Evolutionary conservation across 2,888 invertebrate genomes (phyloP).

Genomic region (Cataglyphis cursor): DNA sequence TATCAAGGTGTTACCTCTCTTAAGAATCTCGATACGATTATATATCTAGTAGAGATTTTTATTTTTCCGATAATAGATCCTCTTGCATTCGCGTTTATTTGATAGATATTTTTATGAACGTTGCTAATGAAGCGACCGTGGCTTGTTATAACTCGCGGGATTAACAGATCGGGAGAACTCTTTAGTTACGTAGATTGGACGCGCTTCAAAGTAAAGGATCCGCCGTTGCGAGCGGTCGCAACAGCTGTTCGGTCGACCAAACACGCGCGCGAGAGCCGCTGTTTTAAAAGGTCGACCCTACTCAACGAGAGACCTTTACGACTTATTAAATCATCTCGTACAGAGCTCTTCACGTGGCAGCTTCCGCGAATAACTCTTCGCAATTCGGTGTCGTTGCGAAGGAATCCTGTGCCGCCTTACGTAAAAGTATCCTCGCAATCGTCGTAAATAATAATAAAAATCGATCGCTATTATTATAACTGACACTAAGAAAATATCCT

Average conservation of each 20-base stretch:
- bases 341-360: slow-evolving; percentile 18
- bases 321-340: slow-evolving; percentile 82
- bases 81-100: neutral
- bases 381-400: neutral
- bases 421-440: neutral
- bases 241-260: slow-evolving; percentile 72
- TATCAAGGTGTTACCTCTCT: neutral
- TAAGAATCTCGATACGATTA: neutral
- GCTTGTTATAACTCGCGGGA: slow-evolving; percentile 18
- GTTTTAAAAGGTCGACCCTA: slow-evolving; percentile 77
- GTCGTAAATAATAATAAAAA: slow-evolving; percentile 1
- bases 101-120: neutral
- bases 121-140: neutral
- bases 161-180: slow-evolving; percentile 27
- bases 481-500: neutral
- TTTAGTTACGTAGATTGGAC: neutral
- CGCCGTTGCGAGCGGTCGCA: slow-evolving; percentile 61
- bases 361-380: neutral
- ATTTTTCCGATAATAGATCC: neutral
- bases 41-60: neutral
- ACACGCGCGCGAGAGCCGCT: slow-evolving; percentile 32
- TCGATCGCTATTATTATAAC: neutral
- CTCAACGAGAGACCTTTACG: slow-evolving; percentile 80
- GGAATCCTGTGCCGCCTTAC: neutral
- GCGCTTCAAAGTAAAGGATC: slow-evolving; percentile 53